Evolutionary conservation across 1,140 invertebrate species (phyloP).

Genomic region (Zaprionus tsacasi): DNA sequence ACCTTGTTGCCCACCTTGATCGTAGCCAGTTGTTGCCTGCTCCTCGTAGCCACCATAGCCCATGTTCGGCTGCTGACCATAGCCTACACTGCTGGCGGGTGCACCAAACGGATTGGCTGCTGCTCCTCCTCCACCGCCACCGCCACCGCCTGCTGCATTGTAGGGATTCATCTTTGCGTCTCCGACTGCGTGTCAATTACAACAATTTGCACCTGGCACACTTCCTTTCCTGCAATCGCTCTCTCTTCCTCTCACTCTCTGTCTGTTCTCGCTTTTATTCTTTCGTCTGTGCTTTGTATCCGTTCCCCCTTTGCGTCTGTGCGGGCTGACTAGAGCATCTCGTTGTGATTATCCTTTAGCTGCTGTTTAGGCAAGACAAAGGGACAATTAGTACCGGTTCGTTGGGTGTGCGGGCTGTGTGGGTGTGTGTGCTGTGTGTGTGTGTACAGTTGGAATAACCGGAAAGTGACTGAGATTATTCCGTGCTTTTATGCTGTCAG

Average conservation of each 20-base stretch:
- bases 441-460: not conserved
- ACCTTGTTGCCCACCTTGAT: conserved; percentile 46
- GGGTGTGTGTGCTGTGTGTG: not conserved
- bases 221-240: conserved; percentile 14
- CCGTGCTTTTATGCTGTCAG: not conserved
- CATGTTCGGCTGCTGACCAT: conserved; percentile 51
- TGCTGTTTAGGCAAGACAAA: conserved; percentile 40
- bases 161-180: conserved; percentile 70
- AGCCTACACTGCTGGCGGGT: conserved; percentile 50
- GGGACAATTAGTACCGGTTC: conserved; percentile 23
- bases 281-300: conserved; percentile 27
- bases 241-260: conserved; percentile 22
- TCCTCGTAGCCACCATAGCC: conserved; percentile 70
- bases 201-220: conserved; percentile 6
- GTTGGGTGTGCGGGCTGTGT: conserved; percentile 10
- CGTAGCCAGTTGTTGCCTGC: conserved; percentile 63
- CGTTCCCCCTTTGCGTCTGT: not conserved
- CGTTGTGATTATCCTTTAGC: conserved; percentile 38
- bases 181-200: conserved; percentile 3
- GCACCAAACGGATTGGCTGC: conserved; percentile 75
- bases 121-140: conserved; percentile 17
- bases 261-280: conserved; percentile 20
- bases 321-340: conserved; percentile 33
- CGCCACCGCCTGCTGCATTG: conserved; percentile 50
- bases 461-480: not conserved